Base-by-base conservation (phyloP, 1,140 invertebrate species). In the Agrypnia vestita region DNA sequence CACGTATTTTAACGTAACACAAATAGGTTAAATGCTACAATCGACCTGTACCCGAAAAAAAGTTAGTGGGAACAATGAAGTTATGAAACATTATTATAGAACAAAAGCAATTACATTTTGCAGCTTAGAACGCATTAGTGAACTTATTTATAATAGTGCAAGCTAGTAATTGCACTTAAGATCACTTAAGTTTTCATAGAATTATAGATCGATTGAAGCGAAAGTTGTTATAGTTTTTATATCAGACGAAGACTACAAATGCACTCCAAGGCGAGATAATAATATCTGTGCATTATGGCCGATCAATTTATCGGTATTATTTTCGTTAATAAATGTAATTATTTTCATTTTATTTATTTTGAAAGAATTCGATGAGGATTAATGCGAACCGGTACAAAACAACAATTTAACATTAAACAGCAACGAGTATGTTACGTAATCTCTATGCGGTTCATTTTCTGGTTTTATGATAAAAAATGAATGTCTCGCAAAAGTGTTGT, bases 261-360 rank as follows among this genome's bases (percentile, higher is more conserved):
- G 17, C 21, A 13, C 44, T 67, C 35, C 46, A 71, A 71, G 67
- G 67, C 19, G 19, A 71, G 21, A 43, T 44, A 12, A 47, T 46
- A 9, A 67, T 43, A 67, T 47, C 4, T 11, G 6, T 7, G 59
- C 17, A 62, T 62, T 62, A 47, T 49, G 17, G 44, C 49, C 15
- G 44, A 71, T 49, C 44, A 19, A 71, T 71, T 71, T 62, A n/a
- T 21, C 47, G 67, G 49, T 71, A 51, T n/a, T 4, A 51, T 71
- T 10, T 49, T 71, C 17, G n/a, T 35, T 64, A 56, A 51, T 49
- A 71, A 49, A 71, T 10, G 3, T 51, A 71, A 71, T 71, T 71
- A 13, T 51, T 17, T 62, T 1, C 8, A 17, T 8, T 15, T 56
- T 56, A 17, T 56, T 56, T n/a, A 56, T 56, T 35, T 35, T 6